Evolutionary conservation across 2,113 vertebrate species (phyloP), one percentile per base, ranked within the genome.

Genomic region (Dromaius novaehollandiae): DNA sequence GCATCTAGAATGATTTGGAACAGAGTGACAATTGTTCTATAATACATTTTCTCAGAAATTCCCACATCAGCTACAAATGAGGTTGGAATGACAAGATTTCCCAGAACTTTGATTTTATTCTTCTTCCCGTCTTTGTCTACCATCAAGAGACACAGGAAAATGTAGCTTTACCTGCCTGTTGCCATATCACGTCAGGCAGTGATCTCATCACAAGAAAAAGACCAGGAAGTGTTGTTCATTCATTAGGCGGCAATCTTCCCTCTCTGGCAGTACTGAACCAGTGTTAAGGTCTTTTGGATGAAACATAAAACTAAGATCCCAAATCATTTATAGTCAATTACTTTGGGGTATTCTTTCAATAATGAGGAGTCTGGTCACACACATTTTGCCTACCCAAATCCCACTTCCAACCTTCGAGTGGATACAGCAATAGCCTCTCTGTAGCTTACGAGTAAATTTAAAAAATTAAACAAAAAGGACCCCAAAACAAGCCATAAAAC

Each of bases 121-220:
- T 82, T 58, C 30, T 75, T 90, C 42, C 22, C 60, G 4, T 86
- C 75, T 48, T 6, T 56, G 66, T 38, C 61, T 68, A 92, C 34
- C 30, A 89, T 30, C 38, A 90, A 93, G 68, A 96, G 64, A 92
- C 64, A 89, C 13, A 76, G 46, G 50, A 94, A 96, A 95, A 95
- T 2, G 4, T 3, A 76, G 51, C 48, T 93, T 94, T 90, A 95
- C 83, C 83, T 92, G 90, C 90, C 90, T 93, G 80, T 26, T 92
- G 92, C 28, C 51, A 12, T 71, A 90, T n/a, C 86, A 82, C 3
- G 5, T 69, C 65, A 96, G 88, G 83, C 80, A 95, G 81, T 77
- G 53, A 95, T 58, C 65, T 88, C 51, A 90, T 46, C 73, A 84
- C 19, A 93, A 90, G 51, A 71, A 90, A 96, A 96, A 86, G 60